Percentiles rank a stretch among this genome's conserved stretches.
phyloP scores from a whole-genome alignment of 2,888 invertebrate genomes.

The Metopia argyrocephala region DNA sequence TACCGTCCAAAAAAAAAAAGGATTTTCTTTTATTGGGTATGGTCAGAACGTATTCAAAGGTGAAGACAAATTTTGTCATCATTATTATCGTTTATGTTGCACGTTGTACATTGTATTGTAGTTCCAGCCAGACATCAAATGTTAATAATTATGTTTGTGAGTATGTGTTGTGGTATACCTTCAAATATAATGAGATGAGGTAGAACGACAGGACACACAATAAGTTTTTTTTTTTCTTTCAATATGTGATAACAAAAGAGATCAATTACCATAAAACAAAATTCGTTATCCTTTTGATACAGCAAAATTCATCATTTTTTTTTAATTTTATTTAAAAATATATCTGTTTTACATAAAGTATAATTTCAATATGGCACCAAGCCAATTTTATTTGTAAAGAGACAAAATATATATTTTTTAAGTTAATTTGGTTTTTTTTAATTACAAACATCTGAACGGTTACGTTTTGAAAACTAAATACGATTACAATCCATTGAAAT shows the following conservation, averaged over 20 bases:
- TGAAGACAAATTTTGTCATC: constrained; percentile 1
- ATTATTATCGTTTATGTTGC: constrained; percentile 2
- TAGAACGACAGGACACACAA: neutral
- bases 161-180: too few species aligned
- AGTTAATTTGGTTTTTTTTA: neutral
- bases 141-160: constrained; percentile 25
- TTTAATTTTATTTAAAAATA: too few species aligned
- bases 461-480: neutral
- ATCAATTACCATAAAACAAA: constrained; percentile 56
- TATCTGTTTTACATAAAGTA: neutral
- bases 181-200: neutral
- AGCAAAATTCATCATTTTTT: constrained; percentile 1
- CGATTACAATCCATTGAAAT: neutral
- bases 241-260: constrained; percentile 40
- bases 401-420: too few species aligned
- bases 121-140: constrained; percentile 37
- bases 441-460: constrained; percentile 1
- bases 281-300: constrained; percentile 9
- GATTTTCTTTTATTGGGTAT: constrained; percentile 46
- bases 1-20: neutral
- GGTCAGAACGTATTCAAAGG: constrained; percentile 34
- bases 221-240: constrained; percentile 18
- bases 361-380: neutral
- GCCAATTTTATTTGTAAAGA: neutral
- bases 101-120: neutral